Evolutionary conservation across 2,797 vertebrate species (phyloP).

Genomic region (Crenuchus spilurus): DNA sequence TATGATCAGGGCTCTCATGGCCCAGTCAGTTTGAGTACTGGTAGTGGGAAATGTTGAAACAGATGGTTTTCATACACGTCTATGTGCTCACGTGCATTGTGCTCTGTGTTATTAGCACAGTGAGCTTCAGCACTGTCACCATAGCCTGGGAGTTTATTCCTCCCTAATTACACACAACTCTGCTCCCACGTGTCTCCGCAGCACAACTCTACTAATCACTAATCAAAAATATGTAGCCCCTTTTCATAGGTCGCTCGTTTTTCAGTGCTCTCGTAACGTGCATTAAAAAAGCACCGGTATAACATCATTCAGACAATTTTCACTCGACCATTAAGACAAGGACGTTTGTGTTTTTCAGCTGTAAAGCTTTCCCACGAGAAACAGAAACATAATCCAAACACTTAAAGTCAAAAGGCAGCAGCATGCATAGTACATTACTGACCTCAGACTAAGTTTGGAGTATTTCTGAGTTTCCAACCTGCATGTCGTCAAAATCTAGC

Average conservation of each 20-base stretch:
- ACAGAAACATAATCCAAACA: slow-evolving; percentile 66
- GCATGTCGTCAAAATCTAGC: slow-evolving; percentile 60
- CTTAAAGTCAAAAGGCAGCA: slow-evolving; percentile 64
- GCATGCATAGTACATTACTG: slow-evolving; percentile 67
- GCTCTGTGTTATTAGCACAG: slow-evolving; percentile 70
- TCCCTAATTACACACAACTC: slow-evolving; percentile 69
- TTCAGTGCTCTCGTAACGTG: slow-evolving; percentile 61
- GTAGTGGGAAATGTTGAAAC: slow-evolving; percentile 77
- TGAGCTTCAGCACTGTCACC: slow-evolving; percentile 64
- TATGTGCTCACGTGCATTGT: slow-evolving; percentile 69
- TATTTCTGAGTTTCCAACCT: slow-evolving; percentile 64
- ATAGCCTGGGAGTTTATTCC: slow-evolving; percentile 69
- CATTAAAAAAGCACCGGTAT: slow-evolving; percentile 64
- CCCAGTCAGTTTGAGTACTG: slow-evolving; percentile 69
- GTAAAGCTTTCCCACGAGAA: slow-evolving; percentile 65
- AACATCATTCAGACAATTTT: slow-evolving; percentile 68
- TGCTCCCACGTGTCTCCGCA: slow-evolving; percentile 58
- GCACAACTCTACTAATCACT: slow-evolving; percentile 46
- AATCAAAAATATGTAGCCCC: slow-evolving; percentile 49
- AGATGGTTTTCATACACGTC: slow-evolving; percentile 78
- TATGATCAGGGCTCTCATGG: slow-evolving; percentile 68
- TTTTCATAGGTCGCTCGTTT: slow-evolving; percentile 55
- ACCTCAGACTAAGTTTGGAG: slow-evolving; percentile 68
- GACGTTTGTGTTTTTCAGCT: slow-evolving; percentile 59
- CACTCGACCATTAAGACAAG: slow-evolving; percentile 64